These are phyloP conservation scores for Acanthococcus lagerstroemiae DNA, from an alignment of 2,888 invertebrate genomes.

Conservation along the genomic window DNA sequence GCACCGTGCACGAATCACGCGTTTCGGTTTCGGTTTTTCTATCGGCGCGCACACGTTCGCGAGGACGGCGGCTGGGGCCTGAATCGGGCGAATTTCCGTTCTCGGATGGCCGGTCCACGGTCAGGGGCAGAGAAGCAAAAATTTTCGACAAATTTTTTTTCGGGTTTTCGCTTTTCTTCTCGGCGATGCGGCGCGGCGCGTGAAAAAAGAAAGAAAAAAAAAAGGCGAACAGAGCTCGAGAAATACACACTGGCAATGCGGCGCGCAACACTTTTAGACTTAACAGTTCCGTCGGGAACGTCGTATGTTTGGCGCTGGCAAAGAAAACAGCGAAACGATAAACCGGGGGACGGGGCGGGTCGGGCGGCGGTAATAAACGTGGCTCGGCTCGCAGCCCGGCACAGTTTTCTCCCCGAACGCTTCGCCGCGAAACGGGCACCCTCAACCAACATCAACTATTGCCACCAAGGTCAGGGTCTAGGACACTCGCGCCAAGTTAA, in stretches of 20 bases:
- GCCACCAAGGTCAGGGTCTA: conserved; percentile 30
- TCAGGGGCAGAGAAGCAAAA: background rate
- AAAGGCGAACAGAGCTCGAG: background rate
- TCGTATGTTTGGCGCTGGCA: conserved; percentile 2
- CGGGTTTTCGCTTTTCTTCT: too few relatives aligned
- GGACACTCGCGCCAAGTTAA: conserved; percentile 22
- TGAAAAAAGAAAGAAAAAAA: background rate
- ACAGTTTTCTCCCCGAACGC: conserved; percentile 13
- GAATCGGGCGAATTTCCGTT: too few relatives aligned
- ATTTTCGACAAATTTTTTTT: background rate
- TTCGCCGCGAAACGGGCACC: conserved; percentile 13
- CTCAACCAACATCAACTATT: conserved; percentile 30
- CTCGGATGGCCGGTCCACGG: too few relatives aligned
- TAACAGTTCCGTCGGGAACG: conserved; percentile 10
- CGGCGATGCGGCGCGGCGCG: background rate
- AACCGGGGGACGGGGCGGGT: background rate
- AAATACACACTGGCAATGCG: conserved; percentile 4
- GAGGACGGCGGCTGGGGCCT: too few relatives aligned
- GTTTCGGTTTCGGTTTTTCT: too few relatives aligned
- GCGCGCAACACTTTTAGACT: conserved; percentile 16
- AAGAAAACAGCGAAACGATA: conserved; percentile 2
- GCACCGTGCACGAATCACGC: too few relatives aligned
- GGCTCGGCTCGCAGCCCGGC: conserved; percentile 28
- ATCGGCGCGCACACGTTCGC: too few relatives aligned
- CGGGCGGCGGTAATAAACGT: conserved; percentile 16